These are phyloP conservation scores for Napeogenes sylphis DNA, from an alignment of 2,888 invertebrate species.

Conservation along the genomic window DNA sequence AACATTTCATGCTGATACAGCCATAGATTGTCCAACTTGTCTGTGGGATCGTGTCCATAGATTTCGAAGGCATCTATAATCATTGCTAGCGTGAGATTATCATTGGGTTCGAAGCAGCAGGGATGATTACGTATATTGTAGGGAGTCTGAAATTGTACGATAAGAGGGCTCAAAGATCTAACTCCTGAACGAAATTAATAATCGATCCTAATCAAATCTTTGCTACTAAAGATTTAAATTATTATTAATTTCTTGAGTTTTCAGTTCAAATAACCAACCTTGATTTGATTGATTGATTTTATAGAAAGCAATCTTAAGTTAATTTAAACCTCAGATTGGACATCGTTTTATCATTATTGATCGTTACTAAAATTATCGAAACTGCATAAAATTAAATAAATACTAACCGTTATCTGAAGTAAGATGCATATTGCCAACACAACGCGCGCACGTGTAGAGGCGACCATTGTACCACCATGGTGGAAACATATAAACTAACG, in stretches of 20 bases:
- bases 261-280: too few relatives aligned
- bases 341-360: too few relatives aligned
- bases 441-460: slow-evolving; percentile 57
- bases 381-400: slow-evolving; percentile 4
- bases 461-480: slow-evolving; percentile 68
- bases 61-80: slow-evolving; percentile 73
- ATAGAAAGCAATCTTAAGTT: too few relatives aligned
- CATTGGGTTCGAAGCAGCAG: slow-evolving; percentile 57
- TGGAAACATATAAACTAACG: slow-evolving; percentile 28
- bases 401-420: slow-evolving; percentile 58
- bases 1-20: slow-evolving; percentile 69
- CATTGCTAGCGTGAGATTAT: slow-evolving; percentile 69
- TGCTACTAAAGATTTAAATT: too few relatives aligned
- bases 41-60: slow-evolving; percentile 71
- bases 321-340: too few relatives aligned
- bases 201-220: too few relatives aligned
- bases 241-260: too few relatives aligned
- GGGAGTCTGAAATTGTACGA: slow-evolving; percentile 39
- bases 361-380: too few relatives aligned
- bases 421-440: slow-evolving; percentile 55
- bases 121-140: slow-evolving; percentile 69
- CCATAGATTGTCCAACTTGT: slow-evolving; percentile 67
- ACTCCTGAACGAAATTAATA: too few relatives aligned
- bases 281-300: too few relatives aligned
- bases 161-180: too few relatives aligned